A percentile compares a stretch with the other conserved stretches of the same genome.
phyloP scores from a whole-genome alignment of 2,888 invertebrate species.

The Auanema sp. region DNA sequence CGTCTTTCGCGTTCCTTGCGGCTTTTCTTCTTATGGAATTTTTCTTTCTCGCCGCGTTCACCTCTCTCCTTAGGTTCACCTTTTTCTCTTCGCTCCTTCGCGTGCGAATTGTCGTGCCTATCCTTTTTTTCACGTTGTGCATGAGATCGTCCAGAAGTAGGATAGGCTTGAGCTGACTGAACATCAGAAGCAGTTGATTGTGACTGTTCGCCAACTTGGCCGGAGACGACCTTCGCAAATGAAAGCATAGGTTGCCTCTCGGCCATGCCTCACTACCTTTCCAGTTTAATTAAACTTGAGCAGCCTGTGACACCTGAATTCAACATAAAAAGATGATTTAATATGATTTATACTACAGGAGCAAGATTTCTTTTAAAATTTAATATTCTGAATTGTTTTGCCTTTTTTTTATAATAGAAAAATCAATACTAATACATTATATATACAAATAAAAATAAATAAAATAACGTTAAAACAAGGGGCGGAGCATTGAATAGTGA shows the following conservation, averaged over 20 bases:
- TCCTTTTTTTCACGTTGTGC: constrained; percentile 18
- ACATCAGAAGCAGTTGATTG: not conserved
- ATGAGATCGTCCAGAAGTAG: constrained; percentile 18
- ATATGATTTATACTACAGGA: constrained; percentile 2
- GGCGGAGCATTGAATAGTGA: not conserved
- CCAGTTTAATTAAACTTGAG: not conserved
- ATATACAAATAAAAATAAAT: constrained; percentile 3
- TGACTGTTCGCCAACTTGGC: constrained; percentile 22
- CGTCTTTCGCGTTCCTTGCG: constrained; percentile 4
- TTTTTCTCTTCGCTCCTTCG: constrained; percentile 8
- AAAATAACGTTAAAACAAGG: constrained; percentile 4
- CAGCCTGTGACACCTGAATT: not conserved
- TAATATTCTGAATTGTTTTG: not conserved
- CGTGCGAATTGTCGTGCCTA: constrained; percentile 9
- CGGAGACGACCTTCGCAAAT: constrained; percentile 52
- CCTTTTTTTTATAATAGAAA: not conserved
- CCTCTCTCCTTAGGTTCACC: constrained; percentile 1
- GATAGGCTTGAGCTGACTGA: constrained; percentile 11
- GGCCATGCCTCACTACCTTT: constrained; percentile 31
- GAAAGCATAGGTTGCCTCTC: constrained; percentile 54
- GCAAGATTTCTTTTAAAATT: constrained; percentile 2
- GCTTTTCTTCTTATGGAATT: constrained; percentile 15
- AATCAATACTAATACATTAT: constrained; percentile 1
- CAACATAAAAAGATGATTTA: not conserved
- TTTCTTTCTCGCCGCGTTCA: constrained; percentile 9